Conservation (phyloP, 1,140 invertebrate genomes). For the Kradibia gibbosae region DNA sequence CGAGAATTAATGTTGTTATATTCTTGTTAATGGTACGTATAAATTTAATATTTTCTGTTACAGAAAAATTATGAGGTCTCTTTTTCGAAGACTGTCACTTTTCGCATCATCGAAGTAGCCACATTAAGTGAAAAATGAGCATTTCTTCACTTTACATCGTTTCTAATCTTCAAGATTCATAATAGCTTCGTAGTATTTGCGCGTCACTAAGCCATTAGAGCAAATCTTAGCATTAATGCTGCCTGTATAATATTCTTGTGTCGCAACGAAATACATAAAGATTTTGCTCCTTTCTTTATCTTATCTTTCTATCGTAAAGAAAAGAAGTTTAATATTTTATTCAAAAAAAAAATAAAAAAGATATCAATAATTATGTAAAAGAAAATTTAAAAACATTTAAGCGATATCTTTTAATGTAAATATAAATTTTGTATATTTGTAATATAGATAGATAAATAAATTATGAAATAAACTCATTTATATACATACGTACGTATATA, state of each 20-base stretch:
- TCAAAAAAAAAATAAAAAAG: slow-evolving; percentile 27
- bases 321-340: slow-evolving; percentile 44
- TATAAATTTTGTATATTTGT: slow-evolving; percentile 62
- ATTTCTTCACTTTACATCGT: slow-evolving; percentile 44
- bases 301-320: slow-evolving; percentile 37
- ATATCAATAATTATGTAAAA: slow-evolving; percentile 28
- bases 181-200: slow-evolving; percentile 49
- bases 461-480: slow-evolving; percentile 59
- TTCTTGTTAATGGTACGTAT: neutral
- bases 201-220: slow-evolving; percentile 46
- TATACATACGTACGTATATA: too few relatives aligned
- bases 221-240: slow-evolving; percentile 39
- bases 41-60: slow-evolving; percentile 28
- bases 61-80: slow-evolving; percentile 37
- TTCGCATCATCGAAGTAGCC: slow-evolving; percentile 49
- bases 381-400: slow-evolving; percentile 37
- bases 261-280: slow-evolving; percentile 51
- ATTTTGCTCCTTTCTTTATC: slow-evolving; percentile 46
- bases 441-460: slow-evolving; percentile 58
- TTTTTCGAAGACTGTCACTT: slow-evolving; percentile 33
- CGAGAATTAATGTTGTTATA: neutral
- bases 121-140: slow-evolving; percentile 28
- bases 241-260: slow-evolving; percentile 48
- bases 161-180: slow-evolving; percentile 46
- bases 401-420: slow-evolving; percentile 53